Conservation (phyloP, 2,113 vertebrate genomes). For the Picathartes gymnocephalus region DNA sequence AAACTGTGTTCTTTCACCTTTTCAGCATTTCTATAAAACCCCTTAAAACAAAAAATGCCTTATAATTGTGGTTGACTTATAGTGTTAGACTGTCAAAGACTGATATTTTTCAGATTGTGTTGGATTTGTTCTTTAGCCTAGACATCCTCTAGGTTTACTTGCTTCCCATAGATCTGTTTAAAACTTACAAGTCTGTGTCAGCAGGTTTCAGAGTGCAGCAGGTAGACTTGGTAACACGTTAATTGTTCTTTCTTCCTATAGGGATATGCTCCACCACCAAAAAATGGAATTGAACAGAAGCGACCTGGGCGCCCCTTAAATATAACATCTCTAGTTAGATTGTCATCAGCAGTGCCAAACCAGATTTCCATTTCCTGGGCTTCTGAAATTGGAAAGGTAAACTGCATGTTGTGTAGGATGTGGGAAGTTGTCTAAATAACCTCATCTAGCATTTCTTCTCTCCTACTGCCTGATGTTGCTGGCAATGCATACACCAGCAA, state of each 20-base stretch:
- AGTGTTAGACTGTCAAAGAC: not conserved
- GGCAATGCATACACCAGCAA: not conserved
- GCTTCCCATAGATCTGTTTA: not conserved
- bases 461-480: not conserved
- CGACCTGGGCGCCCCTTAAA: slow-evolving; percentile 89
- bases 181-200: not conserved
- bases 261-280: slow-evolving; percentile 89
- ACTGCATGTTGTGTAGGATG: not conserved
- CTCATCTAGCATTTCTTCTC: not conserved
- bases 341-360: slow-evolving; percentile 93
- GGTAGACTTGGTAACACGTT: not conserved
- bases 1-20: not conserved
- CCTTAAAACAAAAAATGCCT: not conserved
- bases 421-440: not conserved
- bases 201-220: not conserved
- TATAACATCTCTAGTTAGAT: slow-evolving; percentile 88
- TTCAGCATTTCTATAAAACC: not conserved
- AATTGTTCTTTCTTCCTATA: slow-evolving; percentile 34
- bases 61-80: not conserved
- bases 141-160: not conserved
- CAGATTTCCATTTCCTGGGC: slow-evolving; percentile 96
- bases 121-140: not conserved
- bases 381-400: slow-evolving; percentile 94
- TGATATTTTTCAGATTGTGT: not conserved
- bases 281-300: slow-evolving; percentile 95